Percentiles rank a stretch among this genome's conserved stretches.
phyloP scores from a whole-genome alignment of 2,113 vertebrate genomes.

The Sturnira hondurensis region DNA sequence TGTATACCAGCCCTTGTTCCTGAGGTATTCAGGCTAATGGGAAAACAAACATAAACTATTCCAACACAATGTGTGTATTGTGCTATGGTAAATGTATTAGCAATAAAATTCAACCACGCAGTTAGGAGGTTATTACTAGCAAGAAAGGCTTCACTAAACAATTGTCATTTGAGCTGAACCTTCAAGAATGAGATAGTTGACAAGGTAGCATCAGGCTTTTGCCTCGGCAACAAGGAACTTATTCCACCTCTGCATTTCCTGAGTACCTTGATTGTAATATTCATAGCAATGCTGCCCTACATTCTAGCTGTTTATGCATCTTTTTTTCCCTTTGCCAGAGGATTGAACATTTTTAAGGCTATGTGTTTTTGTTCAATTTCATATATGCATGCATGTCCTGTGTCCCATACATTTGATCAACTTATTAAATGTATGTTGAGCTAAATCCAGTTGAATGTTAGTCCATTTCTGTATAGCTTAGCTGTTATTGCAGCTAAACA shows the following conservation, averaged over 20 bases:
- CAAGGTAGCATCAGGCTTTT: background rate
- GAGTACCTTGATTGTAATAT: background rate
- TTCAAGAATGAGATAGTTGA: conserved; percentile 26
- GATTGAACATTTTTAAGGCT: background rate
- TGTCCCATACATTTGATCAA: background rate
- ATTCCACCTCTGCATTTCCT: background rate
- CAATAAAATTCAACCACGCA: background rate
- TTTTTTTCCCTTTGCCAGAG: background rate
- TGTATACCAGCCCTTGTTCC: background rate
- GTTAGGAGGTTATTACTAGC: background rate
- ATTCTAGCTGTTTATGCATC: background rate
- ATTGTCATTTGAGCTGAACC: conserved; percentile 5
- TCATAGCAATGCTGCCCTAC: background rate
- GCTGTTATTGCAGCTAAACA: background rate
- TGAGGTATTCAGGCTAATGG: background rate
- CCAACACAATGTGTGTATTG: background rate
- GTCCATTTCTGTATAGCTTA: background rate
- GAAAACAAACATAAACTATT: background rate
- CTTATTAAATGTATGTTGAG: background rate
- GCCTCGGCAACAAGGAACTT: background rate
- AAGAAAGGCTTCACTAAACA: background rate
- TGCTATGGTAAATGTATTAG: background rate
- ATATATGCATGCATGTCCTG: background rate
- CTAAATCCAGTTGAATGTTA: background rate
- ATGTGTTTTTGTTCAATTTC: background rate